Conservation (phyloP, 2,113 vertebrate species). For the Toxotes chatareus region DNA sequence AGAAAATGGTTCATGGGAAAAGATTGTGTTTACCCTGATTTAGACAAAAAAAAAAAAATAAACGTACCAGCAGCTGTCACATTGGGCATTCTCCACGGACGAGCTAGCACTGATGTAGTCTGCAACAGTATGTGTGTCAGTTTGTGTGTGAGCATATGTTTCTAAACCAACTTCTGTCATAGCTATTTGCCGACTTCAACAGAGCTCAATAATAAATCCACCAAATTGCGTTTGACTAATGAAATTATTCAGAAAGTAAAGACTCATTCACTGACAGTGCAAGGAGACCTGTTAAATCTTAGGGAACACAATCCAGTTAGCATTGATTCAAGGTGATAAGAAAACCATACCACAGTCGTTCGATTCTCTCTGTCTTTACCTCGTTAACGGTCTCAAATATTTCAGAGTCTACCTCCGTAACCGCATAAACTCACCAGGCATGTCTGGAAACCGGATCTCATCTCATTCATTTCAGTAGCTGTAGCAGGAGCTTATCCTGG, state of each 20-base stretch:
- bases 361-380: conserved; percentile 7
- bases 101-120: conserved; percentile 56
- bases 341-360: conserved; percentile 1
- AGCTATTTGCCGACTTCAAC: conserved; percentile 36
- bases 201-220: conserved; percentile 46
- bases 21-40: conserved; percentile 55
- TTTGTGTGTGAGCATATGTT: conserved; percentile 31
- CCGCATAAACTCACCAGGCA: neutral
- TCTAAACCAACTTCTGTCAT: conserved; percentile 39
- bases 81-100: conserved; percentile 52
- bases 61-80: conserved; percentile 68
- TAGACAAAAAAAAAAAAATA: conserved; percentile 48
- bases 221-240: conserved; percentile 54
- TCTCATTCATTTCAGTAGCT: neutral
- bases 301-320: conserved; percentile 24
- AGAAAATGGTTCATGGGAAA: conserved; percentile 72
- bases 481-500: neutral
- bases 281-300: conserved; percentile 11
- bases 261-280: conserved; percentile 23
- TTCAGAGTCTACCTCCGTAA: neutral
- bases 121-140: conserved; percentile 24
- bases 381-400: neutral
- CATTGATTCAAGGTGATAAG: neutral
- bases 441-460: conserved; percentile 2
- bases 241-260: conserved; percentile 38